A percentile compares a stretch with the other conserved stretches of the same genome.
These are phyloP conservation scores for Naso thynnoides DNA, from an alignment of 2,797 vertebrate species.

Conservation along the genomic window DNA sequence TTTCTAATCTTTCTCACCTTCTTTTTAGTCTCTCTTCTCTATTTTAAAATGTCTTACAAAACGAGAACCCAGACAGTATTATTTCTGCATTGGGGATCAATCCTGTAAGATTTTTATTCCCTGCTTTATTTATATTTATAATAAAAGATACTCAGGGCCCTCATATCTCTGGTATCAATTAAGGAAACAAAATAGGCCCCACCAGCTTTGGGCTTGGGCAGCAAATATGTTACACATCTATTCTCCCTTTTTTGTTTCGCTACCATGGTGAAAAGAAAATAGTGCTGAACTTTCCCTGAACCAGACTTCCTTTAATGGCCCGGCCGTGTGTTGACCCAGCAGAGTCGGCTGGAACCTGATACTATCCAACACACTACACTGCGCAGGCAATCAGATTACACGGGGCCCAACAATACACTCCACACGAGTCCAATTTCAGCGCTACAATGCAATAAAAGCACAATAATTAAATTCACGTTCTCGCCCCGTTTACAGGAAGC, in stretches of 20 bases:
- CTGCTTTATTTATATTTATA: conserved; percentile 82
- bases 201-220: conserved; percentile 84
- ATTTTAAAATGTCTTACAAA: conserved; percentile 34
- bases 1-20: conserved; percentile 34
- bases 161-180: conserved; percentile 91
- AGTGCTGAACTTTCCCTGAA: conserved; percentile 99
- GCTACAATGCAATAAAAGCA: conserved; percentile 90
- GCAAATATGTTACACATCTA: conserved; percentile 91
- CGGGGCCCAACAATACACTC: conserved; percentile 91
- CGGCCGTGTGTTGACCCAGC: conserved; percentile 94
- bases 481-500: conserved; percentile 89
- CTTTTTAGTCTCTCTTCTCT: conserved; percentile 23
- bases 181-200: conserved; percentile 84
- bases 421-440: conserved; percentile 91
- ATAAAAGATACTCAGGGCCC: conserved; percentile 82
- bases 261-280: conserved; percentile 96
- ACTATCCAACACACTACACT: conserved; percentile 93
- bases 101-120: conserved; percentile 64
- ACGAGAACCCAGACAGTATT: conserved; percentile 49
- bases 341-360: conserved; percentile 94
- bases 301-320: conserved; percentile 95
- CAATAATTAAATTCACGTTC: conserved; percentile 92
- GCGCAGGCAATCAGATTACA: conserved; percentile 98
- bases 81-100: conserved; percentile 67
- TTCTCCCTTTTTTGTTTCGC: conserved; percentile 88